Evolutionary conservation across 2,113 vertebrate species (phyloP), one percentile per base, ranked within the genome.

Genomic region (Hippocampus comes): DNA sequence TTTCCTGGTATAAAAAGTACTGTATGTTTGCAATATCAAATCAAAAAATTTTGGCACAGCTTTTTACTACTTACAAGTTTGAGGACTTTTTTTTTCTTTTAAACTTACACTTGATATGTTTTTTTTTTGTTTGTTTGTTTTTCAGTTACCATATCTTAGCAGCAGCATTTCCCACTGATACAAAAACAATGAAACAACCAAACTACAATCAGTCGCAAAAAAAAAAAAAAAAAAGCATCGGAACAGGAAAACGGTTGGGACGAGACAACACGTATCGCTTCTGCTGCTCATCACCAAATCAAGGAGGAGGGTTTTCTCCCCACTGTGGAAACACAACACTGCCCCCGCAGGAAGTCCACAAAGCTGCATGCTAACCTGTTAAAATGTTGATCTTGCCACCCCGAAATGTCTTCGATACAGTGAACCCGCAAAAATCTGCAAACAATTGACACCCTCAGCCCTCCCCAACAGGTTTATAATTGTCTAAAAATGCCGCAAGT

Each of bases 91-190:
- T 56, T 82, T 21, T n/a, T 49, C 49, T 23, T 46, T 56, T n/a
- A 87, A 83, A 82, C 82, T 59, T 59, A 15, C 23, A 14, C 57
- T 87, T 85, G 91, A 92, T 93, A 93, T 93, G 92, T 93, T 89
- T 23, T 68, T 51, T 21, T 49, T 51, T 5, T 51, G 30, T 21
- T 30, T 53, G 6, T 88, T 88, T 88, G 87, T 88, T 90, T 85
- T 87, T 90, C 86, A 88, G 89, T 91, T 90, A 87, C 90, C 91
- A 91, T 91, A 91, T 87, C 90, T 91, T 93, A 94, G 92, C 92
- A 94, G 92, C 93, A 94, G 92, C 92, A 92, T 93, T 90, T 92
- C 89, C 88, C 84, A 91, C 89, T 91, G 92, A 90, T 89, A 84
- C 85, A 88, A 90, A 85, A 77, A 70, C n/a, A 64, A 73, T 8